Evolutionary conservation across 2,888 invertebrate genomes (phyloP), one percentile per base, ranked within the genome.

Genomic region (Blera fallax): DNA sequence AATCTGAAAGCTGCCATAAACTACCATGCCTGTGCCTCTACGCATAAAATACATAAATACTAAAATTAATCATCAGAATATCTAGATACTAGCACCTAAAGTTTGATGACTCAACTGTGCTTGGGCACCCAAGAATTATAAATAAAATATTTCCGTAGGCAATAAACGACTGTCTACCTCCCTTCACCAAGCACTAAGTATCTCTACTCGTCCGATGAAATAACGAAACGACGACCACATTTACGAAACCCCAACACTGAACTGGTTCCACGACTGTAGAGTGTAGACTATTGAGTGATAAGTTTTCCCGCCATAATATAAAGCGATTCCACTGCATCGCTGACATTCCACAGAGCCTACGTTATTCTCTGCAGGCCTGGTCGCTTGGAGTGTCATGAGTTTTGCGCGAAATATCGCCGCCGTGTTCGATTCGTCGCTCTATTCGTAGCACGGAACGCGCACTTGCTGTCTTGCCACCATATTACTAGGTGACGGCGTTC

Each of bases 321-420:
- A 48, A 54, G 48, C 56, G 56, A 18, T 54, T 65, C 37, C 16
- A 54, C 27, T 79, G 74, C 84, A 84, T 84, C 74, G 81, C 58
- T 81, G 48, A 40, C 76, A 85, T 85, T 77, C 85, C 85, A 77
- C 24, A 81, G 83, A 82, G 81, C 87, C 64, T 87, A 80, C 81
- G 87, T 69, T 65, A 88, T 87, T 29, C 54, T 77, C 90, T 91
- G 91, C 34, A 88, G 78, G 88, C 92, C 92, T 90, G 89, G 88
- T 90, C 88, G 87, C 82, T 90, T 91, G 91, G 91, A 92, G 92
- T 91, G 90, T 91, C 91, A 91, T 90, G 91, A 91, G 89, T 89
- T 90, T 90, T 89, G 90, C 91, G 91, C 91, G 90, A 90, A 91
- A 90, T 90, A 89, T 88, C 89, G 87, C 87, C 87, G 85, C 88